A percentile compares a stretch with the other conserved stretches of the same genome.
phyloP scores from a whole-genome alignment of 2,888 invertebrate genomes.

The Tribolium freemani region DNA sequence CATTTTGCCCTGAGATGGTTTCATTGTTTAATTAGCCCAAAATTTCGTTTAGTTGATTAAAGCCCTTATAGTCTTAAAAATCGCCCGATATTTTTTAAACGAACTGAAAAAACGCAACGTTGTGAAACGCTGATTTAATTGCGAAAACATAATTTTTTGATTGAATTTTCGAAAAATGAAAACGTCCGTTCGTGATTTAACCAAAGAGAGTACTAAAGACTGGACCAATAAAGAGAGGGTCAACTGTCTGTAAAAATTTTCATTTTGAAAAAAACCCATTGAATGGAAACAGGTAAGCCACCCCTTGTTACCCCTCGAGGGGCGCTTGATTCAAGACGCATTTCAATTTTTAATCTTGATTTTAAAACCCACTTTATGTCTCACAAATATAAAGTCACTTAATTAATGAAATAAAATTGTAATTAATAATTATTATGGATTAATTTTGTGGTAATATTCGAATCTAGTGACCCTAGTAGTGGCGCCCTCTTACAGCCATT shows the following conservation, averaged over 20 bases:
- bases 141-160: constrained; percentile 31
- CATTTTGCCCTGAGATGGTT: constrained; percentile 66
- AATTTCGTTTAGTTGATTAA: not conserved
- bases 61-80: constrained; percentile 28
- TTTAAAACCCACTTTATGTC: no score
- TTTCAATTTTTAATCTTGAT: no score
- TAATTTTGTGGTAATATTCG: no score
- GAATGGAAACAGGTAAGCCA: constrained; percentile 64
- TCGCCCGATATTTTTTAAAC: constrained; percentile 40
- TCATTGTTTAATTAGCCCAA: constrained; percentile 45
- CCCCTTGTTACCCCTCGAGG: constrained; percentile 46
- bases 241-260: constrained; percentile 64
- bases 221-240: constrained; percentile 54
- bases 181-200: constrained; percentile 56
- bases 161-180: constrained; percentile 5
- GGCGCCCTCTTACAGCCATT: not conserved
- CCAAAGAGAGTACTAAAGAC: constrained; percentile 57
- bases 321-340: no score
- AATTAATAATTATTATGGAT: no score
- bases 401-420: no score
- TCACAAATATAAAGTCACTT: no score
- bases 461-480: not conserved
- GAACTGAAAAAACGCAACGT: constrained; percentile 41
- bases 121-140: constrained; percentile 48
- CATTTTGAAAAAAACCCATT: constrained; percentile 60